phyloP scores from a whole-genome alignment of 2,888 invertebrate species.

The Pachliopta kotzebuea region DNA sequence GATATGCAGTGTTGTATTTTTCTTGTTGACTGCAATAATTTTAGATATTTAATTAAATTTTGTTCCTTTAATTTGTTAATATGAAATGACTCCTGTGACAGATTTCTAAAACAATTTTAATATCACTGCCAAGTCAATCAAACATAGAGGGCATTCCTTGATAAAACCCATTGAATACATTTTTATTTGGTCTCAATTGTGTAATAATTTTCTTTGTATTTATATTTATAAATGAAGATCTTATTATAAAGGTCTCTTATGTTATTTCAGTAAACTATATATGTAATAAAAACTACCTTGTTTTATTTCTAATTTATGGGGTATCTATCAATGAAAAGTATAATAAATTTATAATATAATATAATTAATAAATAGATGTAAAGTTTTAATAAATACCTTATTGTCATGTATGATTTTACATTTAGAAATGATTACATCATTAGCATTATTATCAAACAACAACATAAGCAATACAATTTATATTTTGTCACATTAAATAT shows the following conservation, averaged over 20 bases:
- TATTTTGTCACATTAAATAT: not conserved
- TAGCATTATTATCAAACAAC: too few relatives aligned
- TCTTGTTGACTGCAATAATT: conserved; percentile 21
- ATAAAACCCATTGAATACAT: conserved; percentile 64
- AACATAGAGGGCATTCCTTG: conserved; percentile 59
- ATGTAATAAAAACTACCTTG: conserved; percentile 45
- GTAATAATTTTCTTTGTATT: conserved; percentile 73
- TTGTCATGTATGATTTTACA: conserved; percentile 45
- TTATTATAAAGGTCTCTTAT: conserved; percentile 71
- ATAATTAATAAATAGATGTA: conserved; percentile 31
- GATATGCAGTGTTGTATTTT: conserved; percentile 20
- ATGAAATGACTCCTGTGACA: conserved; percentile 54
- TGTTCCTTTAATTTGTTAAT: conserved; percentile 60
- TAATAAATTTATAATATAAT: conserved; percentile 29
- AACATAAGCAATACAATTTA: not conserved
- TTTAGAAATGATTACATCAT: not conserved
- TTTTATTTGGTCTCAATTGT: conserved; percentile 70
- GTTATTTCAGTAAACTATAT: conserved; percentile 74
- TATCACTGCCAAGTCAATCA: conserved; percentile 68
- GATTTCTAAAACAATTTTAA: conserved; percentile 31
- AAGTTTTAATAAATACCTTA: conserved; percentile 45
- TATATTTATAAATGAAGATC: conserved; percentile 67
- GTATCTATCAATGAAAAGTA: conserved; percentile 14
- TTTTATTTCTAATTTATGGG: conserved; percentile 39
- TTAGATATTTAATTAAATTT: conserved; percentile 52